Base-by-base conservation (phyloP, 2,797 vertebrate species). In the Girardinus metallicus region DNA sequence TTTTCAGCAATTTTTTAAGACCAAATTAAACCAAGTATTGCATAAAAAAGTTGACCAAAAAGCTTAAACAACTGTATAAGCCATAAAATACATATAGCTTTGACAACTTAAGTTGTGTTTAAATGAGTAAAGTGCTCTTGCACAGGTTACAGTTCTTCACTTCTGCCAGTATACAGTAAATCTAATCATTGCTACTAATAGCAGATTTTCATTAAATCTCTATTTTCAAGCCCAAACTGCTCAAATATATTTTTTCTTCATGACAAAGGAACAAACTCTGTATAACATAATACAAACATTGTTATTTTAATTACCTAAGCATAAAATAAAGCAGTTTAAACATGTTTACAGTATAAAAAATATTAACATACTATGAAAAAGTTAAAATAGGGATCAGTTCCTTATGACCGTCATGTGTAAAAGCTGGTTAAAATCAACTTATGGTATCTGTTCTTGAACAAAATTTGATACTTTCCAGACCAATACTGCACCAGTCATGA, bases 401-500 rank as follows among this genome's bases (percentile, higher is more conserved):
- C 29, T 34, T 62, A 29, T 64, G 62, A 36, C 34, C 4, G 62
- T 36, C 15, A 36, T 12, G 36, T 23, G 23, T 43, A 23, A 26
- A 43, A 70, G 66, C 23, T 6, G 5, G 26, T 7, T 71, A 13
- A n/a, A 16, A 13, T 13, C 12, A 71, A 29, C n/a, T n/a, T 29
- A 41, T 39, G 6, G 7, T 16, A 29, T 49, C 12, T 43, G 39
- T 46, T 15, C 80, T 57, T 77, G 18, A 80, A 73, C 10, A 9
- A 53, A 51, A 36, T 29, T 60, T 73, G 44, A 64, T 10, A 39
- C 74, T 71, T 74, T 57, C 23, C 8, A 76, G 39, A 73, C 73
- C 72, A 75, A 47, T 2, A 5, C 8, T 10, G 0, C 21, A 47
- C 29, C 1, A 36, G 72, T 47, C 71, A 44, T 9, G 5, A 66